phyloP scores from a whole-genome alignment of 2,797 vertebrate genomes.

The Tenualosa ilisha region DNA sequence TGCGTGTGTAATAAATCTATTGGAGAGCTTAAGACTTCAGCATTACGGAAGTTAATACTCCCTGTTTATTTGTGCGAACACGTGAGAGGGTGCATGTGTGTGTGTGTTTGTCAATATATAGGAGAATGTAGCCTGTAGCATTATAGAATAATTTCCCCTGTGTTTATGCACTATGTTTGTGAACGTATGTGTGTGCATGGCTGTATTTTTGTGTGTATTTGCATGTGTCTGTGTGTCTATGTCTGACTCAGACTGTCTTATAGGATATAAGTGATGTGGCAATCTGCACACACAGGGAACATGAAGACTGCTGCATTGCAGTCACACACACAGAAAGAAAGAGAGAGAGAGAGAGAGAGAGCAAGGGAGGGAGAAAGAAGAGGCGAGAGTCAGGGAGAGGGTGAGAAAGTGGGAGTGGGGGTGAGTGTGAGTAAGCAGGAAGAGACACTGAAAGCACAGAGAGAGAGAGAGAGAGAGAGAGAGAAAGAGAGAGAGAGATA shows the following conservation, averaged over 20 bases:
- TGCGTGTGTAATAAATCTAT: too few species aligned
- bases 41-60: too few species aligned
- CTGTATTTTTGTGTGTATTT: background rate
- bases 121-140: background rate
- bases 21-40: too few species aligned
- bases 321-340: constrained; percentile 21
- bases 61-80: too few species aligned
- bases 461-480: background rate
- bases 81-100: background rate
- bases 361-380: background rate
- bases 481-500: background rate
- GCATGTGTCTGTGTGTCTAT: background rate
- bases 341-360: background rate
- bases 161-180: background rate
- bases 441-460: background rate
- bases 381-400: background rate
- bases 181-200: background rate
- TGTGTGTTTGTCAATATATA: background rate
- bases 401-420: background rate
- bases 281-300: background rate
- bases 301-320: constrained; percentile 50
- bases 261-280: background rate
- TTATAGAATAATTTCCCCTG: background rate
- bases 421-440: background rate
- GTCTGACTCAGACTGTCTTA: background rate